phyloP scores from a whole-genome alignment of 2,113 vertebrate species.

The Zapornia atra region DNA sequence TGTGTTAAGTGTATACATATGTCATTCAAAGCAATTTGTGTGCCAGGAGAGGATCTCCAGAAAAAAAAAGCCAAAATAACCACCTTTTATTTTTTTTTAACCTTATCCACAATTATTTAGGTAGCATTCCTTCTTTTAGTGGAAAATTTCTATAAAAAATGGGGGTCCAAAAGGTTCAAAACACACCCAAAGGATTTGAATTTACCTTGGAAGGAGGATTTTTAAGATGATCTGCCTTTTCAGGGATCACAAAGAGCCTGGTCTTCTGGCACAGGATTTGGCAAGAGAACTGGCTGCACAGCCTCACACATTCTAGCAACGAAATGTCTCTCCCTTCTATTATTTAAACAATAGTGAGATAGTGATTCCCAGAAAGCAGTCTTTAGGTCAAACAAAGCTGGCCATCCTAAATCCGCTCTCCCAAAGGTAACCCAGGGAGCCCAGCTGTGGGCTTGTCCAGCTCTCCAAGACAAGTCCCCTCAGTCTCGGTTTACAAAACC shows the following conservation, averaged over 20 bases:
- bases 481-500: neutral
- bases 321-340: neutral
- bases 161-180: neutral
- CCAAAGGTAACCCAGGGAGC: neutral
- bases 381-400: neutral
- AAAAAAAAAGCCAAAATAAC: neutral
- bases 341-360: neutral
- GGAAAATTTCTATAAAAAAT: neutral
- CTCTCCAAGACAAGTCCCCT: neutral
- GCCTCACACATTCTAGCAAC: rapidly evolving
- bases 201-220: neutral
- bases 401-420: neutral
- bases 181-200: neutral
- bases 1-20: rapidly evolving
- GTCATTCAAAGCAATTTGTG: neutral
- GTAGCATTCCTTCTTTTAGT: neutral
- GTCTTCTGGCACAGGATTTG: neutral
- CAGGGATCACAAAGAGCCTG: neutral
- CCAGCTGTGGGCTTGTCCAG: neutral
- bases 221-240: neutral
- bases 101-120: neutral
- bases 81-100: neutral
- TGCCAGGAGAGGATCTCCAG: neutral
- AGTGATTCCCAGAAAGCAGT: neutral
- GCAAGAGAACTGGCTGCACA: neutral